Evolutionary conservation across 2,797 vertebrate species (phyloP), one percentile per base, ranked within the genome.

Genomic region (Acrossocheilus fasciatus): DNA sequence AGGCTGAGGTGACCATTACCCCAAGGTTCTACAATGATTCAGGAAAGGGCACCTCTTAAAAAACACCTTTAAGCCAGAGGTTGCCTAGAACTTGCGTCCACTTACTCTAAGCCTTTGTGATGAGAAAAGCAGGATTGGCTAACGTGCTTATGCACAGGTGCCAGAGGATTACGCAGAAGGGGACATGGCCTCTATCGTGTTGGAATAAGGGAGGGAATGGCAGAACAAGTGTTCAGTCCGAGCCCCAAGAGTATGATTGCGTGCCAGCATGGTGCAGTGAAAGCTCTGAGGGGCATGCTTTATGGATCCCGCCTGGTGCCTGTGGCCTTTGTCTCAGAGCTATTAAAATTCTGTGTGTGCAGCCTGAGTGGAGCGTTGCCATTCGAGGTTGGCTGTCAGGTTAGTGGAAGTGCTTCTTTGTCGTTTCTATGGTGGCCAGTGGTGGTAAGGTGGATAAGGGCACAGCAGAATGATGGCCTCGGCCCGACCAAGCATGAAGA

Each of bases 341-440:
- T 92, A 94, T 96, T 95, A 92, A 91, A 93, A 95, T 95, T 95
- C 92, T 92, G 91, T 91, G 92, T 88, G 88, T 92, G 91, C 80
- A 92, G 92, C 89, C 89, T 85, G 88, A 91, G 91, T 93, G 91
- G 93, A 94, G 90, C 79, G 39, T 74, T 89, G 93, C 94, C 94
- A 94, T 95, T 93, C 91, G 92, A 92, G 93, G 93, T 94, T 92
- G 92, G 92, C 93, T 94, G 93, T 94, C 93, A 93, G 94, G 93
- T 94, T 93, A 90, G 92, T 95, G 93, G 92, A 94, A 93, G 93
- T 91, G 68, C n/a, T 50, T 86, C 41, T 94, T 91, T 93, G 93
- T 92, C 92, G 91, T 87, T 77, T 85, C 57, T 74, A 54, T 62
- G 50, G 34, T 83, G 45, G 81, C 89, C 86, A 90, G 89, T 88